These are phyloP conservation scores for Enteromius anoplus DNA, from an alignment of 2,797 vertebrate species.

Conservation along the genomic window DNA sequence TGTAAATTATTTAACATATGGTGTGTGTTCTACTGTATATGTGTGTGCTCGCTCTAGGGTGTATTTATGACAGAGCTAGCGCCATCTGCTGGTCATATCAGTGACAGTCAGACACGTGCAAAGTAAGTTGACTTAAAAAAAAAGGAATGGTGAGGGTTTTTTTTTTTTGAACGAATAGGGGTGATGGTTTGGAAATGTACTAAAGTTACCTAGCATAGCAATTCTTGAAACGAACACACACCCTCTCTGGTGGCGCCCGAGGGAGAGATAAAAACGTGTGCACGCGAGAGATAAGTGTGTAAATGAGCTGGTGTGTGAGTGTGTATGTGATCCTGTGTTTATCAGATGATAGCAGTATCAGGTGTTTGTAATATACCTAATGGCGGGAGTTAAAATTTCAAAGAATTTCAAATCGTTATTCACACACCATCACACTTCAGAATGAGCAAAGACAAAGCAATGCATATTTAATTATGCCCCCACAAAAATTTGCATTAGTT, in stretches of 20 bases:
- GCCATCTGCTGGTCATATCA: conserved; percentile 12
- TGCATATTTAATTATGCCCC: neutral
- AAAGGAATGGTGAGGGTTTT: neutral
- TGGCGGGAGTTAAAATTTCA: conserved; percentile 68
- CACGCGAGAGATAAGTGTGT: neutral
- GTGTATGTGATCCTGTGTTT: conserved; percentile 21
- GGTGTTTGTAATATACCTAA: conserved; percentile 76
- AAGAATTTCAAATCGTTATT: conserved; percentile 30
- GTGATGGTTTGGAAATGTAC: neutral
- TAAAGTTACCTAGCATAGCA: neutral
- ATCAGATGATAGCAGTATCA: conserved; percentile 60
- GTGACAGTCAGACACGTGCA: neutral
- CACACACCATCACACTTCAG: neutral
- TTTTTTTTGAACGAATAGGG: neutral
- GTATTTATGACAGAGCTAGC: neutral
- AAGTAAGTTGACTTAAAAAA: neutral
- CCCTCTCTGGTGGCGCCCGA: neutral
- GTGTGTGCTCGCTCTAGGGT: neutral
- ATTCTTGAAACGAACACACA: neutral
- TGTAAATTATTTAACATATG: conserved; percentile 67
- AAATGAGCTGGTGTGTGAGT: no score
- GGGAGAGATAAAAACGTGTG: conserved; percentile 8
- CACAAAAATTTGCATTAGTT: neutral
- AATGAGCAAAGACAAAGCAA: neutral
- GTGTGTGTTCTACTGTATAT: neutral